Evolutionary conservation across 2,888 invertebrate genomes (phyloP), one percentile per base, ranked within the genome.

Genomic region (Apoderus coryli): DNA sequence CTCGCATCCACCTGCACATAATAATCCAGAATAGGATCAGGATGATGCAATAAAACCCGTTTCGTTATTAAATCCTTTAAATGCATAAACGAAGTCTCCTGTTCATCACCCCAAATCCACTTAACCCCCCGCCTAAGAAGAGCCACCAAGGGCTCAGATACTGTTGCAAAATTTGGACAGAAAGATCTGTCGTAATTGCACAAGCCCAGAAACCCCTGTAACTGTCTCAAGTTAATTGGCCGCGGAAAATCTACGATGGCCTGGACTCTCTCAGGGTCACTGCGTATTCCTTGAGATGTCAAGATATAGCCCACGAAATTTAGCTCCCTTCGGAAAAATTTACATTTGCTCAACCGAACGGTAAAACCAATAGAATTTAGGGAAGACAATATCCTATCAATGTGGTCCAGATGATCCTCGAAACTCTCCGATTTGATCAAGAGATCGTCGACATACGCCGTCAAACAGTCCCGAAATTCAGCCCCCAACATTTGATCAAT

Each of bases 371-470:
- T 34, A 4, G 40, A 31, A 10, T 32, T 16, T 22, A 47, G 29
- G 14, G 34, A 27, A 5, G 22, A 11, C 7, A 46, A 42, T 2
- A 50, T 29, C 10, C 15, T 13, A 14, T 36, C 33, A 2, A 48
- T 12, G 25, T 47, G 43, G 10, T 30, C 3, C 3, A 45, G 11
- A 25, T 47, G 46, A 13, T 38, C 28, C 10, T 43, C 34, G 27
- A 44, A 42, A 13, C 32, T 31, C 2, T 25, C 15, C 0, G 49
- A 50, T 0, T 41, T 40, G 1, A 51, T 37, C 5, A 50, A 28
- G 6, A 51, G 27, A 29, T 52, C 50, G 36, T 50, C 49, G 5
- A 52, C 38, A 32, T 53, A 53, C 22, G 33, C 39, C 4, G 38
- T 26, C 4, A 44, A 29, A 33, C 45, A 49, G 13, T 36, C 30